These are phyloP conservation scores for Sicus ferrugineus DNA, from an alignment of 2,888 invertebrate species.

Conservation along the genomic window DNA sequence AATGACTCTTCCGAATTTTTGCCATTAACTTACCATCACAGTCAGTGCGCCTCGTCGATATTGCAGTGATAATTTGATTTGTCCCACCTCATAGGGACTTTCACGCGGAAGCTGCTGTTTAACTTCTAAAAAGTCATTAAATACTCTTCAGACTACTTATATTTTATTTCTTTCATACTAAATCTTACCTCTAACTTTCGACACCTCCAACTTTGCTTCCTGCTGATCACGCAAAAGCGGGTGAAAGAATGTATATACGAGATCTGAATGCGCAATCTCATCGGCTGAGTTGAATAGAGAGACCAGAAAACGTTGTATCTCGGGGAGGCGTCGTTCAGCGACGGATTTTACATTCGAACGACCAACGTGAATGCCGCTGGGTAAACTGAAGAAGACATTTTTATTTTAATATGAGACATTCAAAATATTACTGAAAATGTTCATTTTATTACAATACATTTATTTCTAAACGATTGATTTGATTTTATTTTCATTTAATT, in stretches of 20 bases:
- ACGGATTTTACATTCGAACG: conserved; percentile 95
- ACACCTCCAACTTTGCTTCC: conserved; percentile 81
- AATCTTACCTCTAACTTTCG: conserved; percentile 76
- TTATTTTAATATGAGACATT: no score
- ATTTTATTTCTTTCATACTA: background rate
- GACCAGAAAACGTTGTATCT: conserved; percentile 87
- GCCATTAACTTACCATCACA: conserved; percentile 72
- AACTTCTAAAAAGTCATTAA: conserved; percentile 41
- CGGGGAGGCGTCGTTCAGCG: conserved; percentile 88
- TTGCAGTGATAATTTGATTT: conserved; percentile 80
- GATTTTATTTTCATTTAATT: no score
- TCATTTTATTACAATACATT: no score
- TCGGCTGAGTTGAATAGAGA: conserved; percentile 87
- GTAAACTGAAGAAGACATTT: conserved; percentile 66
- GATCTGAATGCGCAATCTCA: conserved; percentile 93
- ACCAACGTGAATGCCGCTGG: conserved; percentile 82
- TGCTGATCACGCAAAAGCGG: conserved; percentile 93
- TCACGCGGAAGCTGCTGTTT: conserved; percentile 46
- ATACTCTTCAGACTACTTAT: background rate
- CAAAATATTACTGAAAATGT: no score
- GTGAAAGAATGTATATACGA: conserved; percentile 99
- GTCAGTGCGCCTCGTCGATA: conserved; percentile 78
- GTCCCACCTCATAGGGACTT: conserved; percentile 70
- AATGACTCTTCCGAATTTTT: background rate
- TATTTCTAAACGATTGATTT: no score